Base-by-base conservation (phyloP, 2,888 invertebrate genomes). In the Mermis nigrescens region DNA sequence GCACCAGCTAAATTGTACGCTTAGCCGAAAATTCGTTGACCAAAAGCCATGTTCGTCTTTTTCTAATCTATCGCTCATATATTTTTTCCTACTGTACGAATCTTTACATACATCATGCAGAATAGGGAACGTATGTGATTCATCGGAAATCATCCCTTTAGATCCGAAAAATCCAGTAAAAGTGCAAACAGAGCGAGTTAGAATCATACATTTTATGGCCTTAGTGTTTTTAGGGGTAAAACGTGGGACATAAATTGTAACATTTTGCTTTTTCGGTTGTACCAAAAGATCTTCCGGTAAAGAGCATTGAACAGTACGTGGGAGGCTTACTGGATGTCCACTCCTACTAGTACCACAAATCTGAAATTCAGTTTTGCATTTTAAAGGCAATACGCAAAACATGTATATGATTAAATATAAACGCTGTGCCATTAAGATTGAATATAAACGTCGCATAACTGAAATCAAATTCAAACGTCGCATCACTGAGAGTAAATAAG, bases 101-200 rank as follows among this genome's bases (percentile, higher is more conserved):
- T 12, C 12, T 24, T n/a, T 48, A 24, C 48, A 48, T n/a, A n/a
- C 48, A 24, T 24, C 19, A n/a, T 12, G 48, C 4, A 24, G 7
- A 7, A 48, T 12, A 24, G 12, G 7, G 12, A 7, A 7, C 48
- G 7, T 24, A n/a, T 48, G 19, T 7, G 48, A n/a, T 12, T 48
- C 4, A 24, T 48, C 48, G 48, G 24, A 48, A 4, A 48, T 24
- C 12, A 48, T 48, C 7, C 48, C 48, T n/a, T 24, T 12, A n/a
- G 48, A 48, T 48, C 48, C 48, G 24, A 48, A 48, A 48, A 48
- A 48, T 48, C 48, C 48, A 7, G 24, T 48, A 48, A n/a, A 7
- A 12, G 24, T n/a, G 24, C 48, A 48, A 48, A 48, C 24, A n/a
- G 12, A n/a, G 12, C 48, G 12, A n/a, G 12, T 12, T 12, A 12